These are phyloP conservation scores for Podilymbus podiceps DNA, from an alignment of 2,113 vertebrate genomes.

Conservation along the genomic window DNA sequence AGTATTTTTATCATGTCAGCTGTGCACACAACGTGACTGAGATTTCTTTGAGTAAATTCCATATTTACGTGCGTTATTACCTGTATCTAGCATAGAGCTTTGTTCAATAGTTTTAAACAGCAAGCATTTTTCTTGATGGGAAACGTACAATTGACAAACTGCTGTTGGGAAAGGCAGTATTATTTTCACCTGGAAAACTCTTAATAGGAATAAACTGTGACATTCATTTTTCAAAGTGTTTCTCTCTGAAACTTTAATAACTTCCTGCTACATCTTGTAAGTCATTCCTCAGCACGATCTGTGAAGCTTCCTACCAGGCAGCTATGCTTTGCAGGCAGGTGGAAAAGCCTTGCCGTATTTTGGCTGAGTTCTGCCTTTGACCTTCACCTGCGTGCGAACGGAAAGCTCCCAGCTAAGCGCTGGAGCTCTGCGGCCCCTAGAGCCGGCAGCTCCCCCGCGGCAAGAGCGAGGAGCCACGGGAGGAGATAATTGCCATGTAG, in stretches of 20 bases:
- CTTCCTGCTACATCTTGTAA: background rate
- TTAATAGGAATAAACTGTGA: constrained; percentile 16
- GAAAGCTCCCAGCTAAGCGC: background rate
- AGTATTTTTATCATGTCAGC: background rate
- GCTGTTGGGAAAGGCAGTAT: background rate
- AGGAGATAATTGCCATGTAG: background rate
- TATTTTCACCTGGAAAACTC: constrained; percentile 12
- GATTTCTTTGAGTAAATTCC: background rate
- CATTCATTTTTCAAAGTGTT: constrained; percentile 6
- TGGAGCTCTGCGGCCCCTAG: background rate
- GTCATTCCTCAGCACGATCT: background rate
- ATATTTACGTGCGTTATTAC: background rate
- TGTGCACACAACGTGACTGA: background rate
- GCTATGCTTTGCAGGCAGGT: background rate
- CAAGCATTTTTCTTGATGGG: background rate
- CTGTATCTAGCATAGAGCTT: background rate
- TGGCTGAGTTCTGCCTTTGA: background rate
- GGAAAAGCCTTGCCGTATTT: background rate
- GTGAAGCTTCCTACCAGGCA: background rate
- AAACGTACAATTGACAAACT: constrained; percentile 10
- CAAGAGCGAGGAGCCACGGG: rapidly evolving
- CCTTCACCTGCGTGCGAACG: background rate
- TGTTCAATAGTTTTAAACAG: background rate
- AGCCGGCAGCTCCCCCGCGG: background rate
- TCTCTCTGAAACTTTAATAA: background rate